These are phyloP conservation scores for Chaetophractus vellerosus DNA, from an alignment of 2,797 vertebrate genomes.

Conservation along the genomic window DNA sequence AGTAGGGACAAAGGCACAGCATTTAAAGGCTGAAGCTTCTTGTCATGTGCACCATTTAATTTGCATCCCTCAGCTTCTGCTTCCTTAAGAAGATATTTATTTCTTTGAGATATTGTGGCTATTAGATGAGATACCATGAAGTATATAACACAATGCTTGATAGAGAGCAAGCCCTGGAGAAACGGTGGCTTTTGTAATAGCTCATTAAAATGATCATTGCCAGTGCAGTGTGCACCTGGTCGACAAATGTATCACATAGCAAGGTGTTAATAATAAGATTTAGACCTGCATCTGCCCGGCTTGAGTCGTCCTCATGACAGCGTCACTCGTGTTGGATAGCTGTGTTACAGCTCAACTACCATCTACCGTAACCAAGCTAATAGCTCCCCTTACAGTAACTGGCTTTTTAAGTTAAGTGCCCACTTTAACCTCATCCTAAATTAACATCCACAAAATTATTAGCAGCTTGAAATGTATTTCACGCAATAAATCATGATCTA, in stretches of 20 bases:
- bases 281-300: neutral
- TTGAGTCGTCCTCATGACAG: neutral
- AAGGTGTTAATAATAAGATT: too few species aligned
- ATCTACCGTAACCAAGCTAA: too few species aligned
- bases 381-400: neutral
- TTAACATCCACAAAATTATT: conserved; percentile 66
- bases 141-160: neutral
- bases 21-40: neutral
- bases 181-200: neutral
- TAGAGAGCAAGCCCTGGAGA: neutral
- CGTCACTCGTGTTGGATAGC: neutral
- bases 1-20: neutral
- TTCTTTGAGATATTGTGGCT: neutral
- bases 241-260: too few species aligned
- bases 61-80: conserved; percentile 3
- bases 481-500: conserved; percentile 71
- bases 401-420: conserved; percentile 73
- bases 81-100: neutral
- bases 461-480: conserved; percentile 56
- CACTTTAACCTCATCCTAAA: conserved; percentile 62
- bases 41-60: neutral
- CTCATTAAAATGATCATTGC: neutral
- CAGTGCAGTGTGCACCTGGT: neutral
- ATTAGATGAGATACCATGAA: neutral
- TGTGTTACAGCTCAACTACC: neutral